A percentile compares a stretch with the other conserved stretches of the same genome.
phyloP scores from a whole-genome alignment of 2,888 invertebrate species.

The Drosophila parthenogenetica region DNA sequence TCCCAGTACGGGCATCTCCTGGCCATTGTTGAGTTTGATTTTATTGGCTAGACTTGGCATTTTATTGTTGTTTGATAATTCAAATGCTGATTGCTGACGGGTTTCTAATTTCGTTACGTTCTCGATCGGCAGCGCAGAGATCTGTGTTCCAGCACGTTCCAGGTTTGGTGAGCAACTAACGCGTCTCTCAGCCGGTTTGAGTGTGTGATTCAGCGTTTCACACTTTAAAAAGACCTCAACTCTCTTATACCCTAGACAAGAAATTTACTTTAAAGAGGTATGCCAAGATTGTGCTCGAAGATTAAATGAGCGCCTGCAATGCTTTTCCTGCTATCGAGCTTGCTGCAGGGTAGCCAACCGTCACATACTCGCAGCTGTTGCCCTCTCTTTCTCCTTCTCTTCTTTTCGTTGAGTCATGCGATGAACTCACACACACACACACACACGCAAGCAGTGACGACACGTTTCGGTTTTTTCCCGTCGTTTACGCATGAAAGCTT shows the following conservation, averaged over 20 bases:
- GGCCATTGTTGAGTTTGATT: conserved; percentile 88
- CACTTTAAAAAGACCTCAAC: conserved; percentile 14
- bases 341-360: conserved; percentile 19
- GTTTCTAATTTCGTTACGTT: conserved; percentile 5
- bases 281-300: neutral
- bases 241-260: conserved; percentile 24
- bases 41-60: conserved; percentile 84
- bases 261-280: neutral
- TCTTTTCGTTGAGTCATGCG: conserved; percentile 44
- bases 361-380: neutral
- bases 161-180: conserved; percentile 58
- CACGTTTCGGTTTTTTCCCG: conserved; percentile 28
- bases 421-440: conserved; percentile 28
- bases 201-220: conserved; percentile 51
- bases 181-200: conserved; percentile 46
- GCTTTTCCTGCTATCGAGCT: too few species aligned
- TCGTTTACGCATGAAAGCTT: conserved; percentile 32
- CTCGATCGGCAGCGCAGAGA: conserved; percentile 13
- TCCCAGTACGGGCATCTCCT: conserved; percentile 89
- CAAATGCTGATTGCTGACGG: conserved; percentile 10
- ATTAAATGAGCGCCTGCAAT: too few species aligned
- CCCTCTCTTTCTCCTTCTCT: neutral
- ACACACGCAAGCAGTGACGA: neutral
- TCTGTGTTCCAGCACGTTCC: conserved; percentile 51
- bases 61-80: conserved; percentile 52